phyloP scores from a whole-genome alignment of 2,888 invertebrate genomes.

The Ypsolopha sequella region DNA sequence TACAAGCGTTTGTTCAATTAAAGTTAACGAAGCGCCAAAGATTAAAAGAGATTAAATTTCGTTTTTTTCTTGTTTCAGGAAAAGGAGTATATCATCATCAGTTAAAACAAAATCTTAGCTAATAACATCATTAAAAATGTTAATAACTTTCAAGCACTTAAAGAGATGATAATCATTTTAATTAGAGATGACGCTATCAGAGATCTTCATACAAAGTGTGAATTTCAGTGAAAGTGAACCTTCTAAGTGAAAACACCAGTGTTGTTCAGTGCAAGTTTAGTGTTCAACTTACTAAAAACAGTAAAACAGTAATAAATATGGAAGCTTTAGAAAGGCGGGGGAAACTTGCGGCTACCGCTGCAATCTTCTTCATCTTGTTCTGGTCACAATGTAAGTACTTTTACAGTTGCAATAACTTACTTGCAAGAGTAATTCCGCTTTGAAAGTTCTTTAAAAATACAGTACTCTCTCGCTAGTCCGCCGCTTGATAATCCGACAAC shows the following conservation, averaged over 20 bases:
- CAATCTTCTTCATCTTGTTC: slow-evolving; percentile 40
- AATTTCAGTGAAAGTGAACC: not conserved
- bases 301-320: slow-evolving; percentile 33
- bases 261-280: slow-evolving; percentile 13
- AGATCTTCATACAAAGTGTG: not conserved
- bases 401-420: not conserved
- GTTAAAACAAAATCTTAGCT: too few relatives aligned
- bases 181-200: too few relatives aligned
- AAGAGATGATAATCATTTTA: too few relatives aligned
- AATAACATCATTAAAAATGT: too few relatives aligned
- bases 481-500: too few relatives aligned
- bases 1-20: not conserved
- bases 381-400: slow-evolving; percentile 53
- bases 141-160: too few relatives aligned
- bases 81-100: not conserved
- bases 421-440: too few relatives aligned
- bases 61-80: not conserved
- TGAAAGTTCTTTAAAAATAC: too few relatives aligned
- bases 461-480: too few relatives aligned
- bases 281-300: not conserved
- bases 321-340: slow-evolving; percentile 57
- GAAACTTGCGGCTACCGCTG: slow-evolving; percentile 26
- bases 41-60: not conserved
- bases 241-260: slow-evolving; percentile 13
- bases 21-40: not conserved